Evolutionary conservation across 2,113 vertebrate genomes (phyloP).

Genomic region (Leucopternis melanops): DNA sequence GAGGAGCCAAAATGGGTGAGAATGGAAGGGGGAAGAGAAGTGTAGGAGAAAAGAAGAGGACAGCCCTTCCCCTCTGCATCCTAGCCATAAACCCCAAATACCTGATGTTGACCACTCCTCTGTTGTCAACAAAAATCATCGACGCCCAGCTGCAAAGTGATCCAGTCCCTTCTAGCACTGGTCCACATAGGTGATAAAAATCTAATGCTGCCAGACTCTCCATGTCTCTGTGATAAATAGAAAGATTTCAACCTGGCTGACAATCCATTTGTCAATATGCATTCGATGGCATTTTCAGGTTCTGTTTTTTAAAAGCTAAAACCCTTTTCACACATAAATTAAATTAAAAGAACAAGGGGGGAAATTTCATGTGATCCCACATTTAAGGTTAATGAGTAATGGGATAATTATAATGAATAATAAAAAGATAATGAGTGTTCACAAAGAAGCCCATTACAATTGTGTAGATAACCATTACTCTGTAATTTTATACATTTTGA

Average conservation of each 20-base stretch:
- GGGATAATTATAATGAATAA: conserved; percentile 44
- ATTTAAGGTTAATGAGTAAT: conserved; percentile 55
- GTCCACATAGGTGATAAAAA: neutral
- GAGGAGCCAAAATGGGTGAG: neutral
- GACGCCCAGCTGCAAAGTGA: neutral
- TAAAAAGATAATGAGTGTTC: conserved; percentile 40
- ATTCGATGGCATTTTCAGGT: neutral
- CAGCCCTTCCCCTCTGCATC: neutral
- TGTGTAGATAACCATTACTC: neutral
- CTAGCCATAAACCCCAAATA: neutral
- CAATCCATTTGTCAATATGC: conserved; percentile 44
- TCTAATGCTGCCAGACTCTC: neutral
- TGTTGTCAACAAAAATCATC: neutral
- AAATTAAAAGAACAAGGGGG: conserved; percentile 44
- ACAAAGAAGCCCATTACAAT: conserved; percentile 20
- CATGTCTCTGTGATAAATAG: conserved; percentile 9
- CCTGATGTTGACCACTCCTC: neutral
- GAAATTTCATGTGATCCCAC: conserved; percentile 11
- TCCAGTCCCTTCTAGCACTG: neutral
- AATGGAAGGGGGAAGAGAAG: neutral
- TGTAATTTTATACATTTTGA: conserved; percentile 39
- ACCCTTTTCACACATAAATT: conserved; percentile 27
- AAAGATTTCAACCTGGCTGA: conserved; percentile 27
- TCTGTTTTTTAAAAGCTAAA: neutral
- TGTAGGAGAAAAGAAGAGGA: neutral